A percentile compares a stretch with the other conserved stretches of the same genome.
Conservation (phyloP, 2,888 invertebrate species). For the Syrphus vitripennis region DNA sequence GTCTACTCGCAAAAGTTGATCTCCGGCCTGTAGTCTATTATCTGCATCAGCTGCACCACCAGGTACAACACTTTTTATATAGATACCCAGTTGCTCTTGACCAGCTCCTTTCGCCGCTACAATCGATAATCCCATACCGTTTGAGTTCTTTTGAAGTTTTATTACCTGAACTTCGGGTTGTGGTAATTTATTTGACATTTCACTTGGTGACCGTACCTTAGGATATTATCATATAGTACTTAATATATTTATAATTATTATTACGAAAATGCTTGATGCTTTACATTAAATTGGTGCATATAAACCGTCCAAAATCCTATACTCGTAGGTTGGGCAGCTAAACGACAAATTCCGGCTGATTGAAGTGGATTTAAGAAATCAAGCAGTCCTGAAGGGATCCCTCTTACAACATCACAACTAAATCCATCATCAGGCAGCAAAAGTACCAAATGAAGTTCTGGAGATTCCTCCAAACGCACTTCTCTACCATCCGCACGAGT, state of each 20-base stretch:
- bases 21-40: slow-evolving; percentile 97
- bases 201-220: slow-evolving; percentile 85
- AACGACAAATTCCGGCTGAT: slow-evolving; percentile 92
- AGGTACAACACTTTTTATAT: slow-evolving; percentile 98
- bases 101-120: slow-evolving; percentile 97
- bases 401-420: slow-evolving; percentile 96
- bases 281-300: slow-evolving; percentile 86
- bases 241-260: neutral
- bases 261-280: slow-evolving; percentile 28
- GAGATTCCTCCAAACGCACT: slow-evolving; percentile 95
- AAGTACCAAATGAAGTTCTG: slow-evolving; percentile 93
- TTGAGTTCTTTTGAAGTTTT: slow-evolving; percentile 95
- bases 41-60: slow-evolving; percentile 96
- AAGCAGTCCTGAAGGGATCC: slow-evolving; percentile 95
- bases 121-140: slow-evolving; percentile 99
- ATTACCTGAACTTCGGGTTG: slow-evolving; percentile 92
- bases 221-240: neutral
- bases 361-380: slow-evolving; percentile 93
- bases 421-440: slow-evolving; percentile 98
- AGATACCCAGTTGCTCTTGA: slow-evolving; percentile 95
- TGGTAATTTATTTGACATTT: slow-evolving; percentile 84
- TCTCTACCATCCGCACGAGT: slow-evolving; percentile 95
- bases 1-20: slow-evolving; percentile 97
- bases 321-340: slow-evolving; percentile 94
- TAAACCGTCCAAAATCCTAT: slow-evolving; percentile 98